Evolutionary conservation across 2,113 vertebrate genomes (phyloP).

Genomic region (Casuarius casuarius): DNA sequence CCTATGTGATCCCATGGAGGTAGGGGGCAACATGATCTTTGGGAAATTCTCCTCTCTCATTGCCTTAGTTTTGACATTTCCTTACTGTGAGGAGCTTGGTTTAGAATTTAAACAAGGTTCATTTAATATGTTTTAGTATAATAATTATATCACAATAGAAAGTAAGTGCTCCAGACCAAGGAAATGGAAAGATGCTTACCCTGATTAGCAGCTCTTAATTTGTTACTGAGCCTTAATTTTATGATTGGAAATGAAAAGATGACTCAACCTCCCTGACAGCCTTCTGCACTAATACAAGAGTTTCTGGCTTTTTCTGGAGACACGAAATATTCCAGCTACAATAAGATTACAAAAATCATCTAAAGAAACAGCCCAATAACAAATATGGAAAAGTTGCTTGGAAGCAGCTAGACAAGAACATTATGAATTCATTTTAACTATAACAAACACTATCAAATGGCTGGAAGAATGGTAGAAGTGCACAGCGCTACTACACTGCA

Average conservation of each 20-base stretch:
- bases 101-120: background rate
- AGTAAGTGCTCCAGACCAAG: background rate
- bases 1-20: background rate
- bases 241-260: background rate
- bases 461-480: background rate
- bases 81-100: background rate
- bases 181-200: background rate
- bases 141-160: background rate
- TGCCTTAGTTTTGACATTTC: background rate
- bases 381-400: background rate
- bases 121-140: background rate
- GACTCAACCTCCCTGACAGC: background rate
- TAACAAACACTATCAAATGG: background rate
- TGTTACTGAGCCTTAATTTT: background rate
- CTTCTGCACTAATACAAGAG: background rate
- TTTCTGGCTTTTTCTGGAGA: background rate
- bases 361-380: background rate
- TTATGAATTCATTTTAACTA: background rate
- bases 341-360: background rate
- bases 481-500: background rate
- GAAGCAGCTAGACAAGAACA: slow-evolving; percentile 5
- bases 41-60: background rate
- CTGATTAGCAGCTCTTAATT: background rate
- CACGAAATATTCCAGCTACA: background rate
- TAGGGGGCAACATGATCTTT: background rate